Evolutionary conservation across 2,888 invertebrate species (phyloP), one percentile per base, ranked within the genome.

Genomic region (Microctonus brassicae): DNA sequence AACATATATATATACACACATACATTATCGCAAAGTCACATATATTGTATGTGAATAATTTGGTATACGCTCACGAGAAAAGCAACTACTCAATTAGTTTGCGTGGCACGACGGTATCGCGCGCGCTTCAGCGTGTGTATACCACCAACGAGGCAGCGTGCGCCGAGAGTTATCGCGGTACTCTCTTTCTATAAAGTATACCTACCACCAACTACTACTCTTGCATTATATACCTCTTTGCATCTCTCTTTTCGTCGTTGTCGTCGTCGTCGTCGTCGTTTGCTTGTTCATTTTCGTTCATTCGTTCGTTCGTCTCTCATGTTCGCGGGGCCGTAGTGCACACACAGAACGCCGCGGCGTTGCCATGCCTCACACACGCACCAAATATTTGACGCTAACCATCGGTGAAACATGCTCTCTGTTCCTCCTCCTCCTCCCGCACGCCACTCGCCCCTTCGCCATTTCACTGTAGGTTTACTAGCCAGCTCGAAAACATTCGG

Each of bases 301-400:
- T 24, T 29, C 39, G 62, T 34, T 53, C 57, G 52, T 57, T 42
- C 47, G 47, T 47, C 58, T 42, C 67, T 61, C 11, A 53, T 52
- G 68, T 69, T 65, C 60, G 65, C 52, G 60, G 69, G 34, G 53
- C n/a, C 64, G 64, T 67, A 55, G 65, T n/a, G 47, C 6, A n/a
- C 47, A 47, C 47, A 47, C 39, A 39, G 39, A 53, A 58, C 60
- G 65, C 52, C 77, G 86, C 85, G 78, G 79, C 81, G 85, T 86
- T 85, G 85, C 86, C 85, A 82, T 85, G 81, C 83, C 78, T 83
- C 83, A 79, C 77, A 80, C 82, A 84, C 84, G 84, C 83, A 84
- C 84, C 84, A 84, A 86, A 86, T 87, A 86, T 86, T 87, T 85
- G 82, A 86, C 84, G 86, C 84, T 85, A 85, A 85, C 84, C 86